Evolutionary conservation across 1,140 invertebrate species (phyloP), one percentile per base, ranked within the genome.

Genomic region (Rhyacophila brunnea): DNA sequence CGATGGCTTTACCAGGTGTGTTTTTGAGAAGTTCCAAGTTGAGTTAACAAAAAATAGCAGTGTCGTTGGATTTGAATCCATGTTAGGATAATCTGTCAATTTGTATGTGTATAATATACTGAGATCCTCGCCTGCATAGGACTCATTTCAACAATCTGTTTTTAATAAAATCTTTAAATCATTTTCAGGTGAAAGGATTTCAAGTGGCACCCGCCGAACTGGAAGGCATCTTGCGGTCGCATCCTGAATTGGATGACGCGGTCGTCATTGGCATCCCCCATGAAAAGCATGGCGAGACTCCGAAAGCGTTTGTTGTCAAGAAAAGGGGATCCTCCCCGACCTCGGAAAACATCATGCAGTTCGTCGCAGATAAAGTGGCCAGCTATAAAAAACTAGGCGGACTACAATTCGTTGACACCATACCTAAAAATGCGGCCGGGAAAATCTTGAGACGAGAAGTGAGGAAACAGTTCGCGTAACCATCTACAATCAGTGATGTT

Each of bases 131-230:
- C n/a, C n/a, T n/a, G n/a, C n/a, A n/a, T n/a, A n/a, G n/a, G n/a
- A n/a, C n/a, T n/a, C n/a, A n/a, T n/a, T n/a, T n/a, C n/a, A n/a
- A n/a, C n/a, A n/a, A n/a, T n/a, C n/a, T n/a, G n/a, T n/a, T n/a
- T n/a, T n/a, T n/a, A n/a, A n/a, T n/a, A n/a, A n/a, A n/a, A n/a
- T n/a, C n/a, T n/a, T n/a, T 28, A 28, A 28, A 28, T 28, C 23
- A 3, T 52, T 60, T 71, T 72, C 64, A 80, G 75, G 79, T 81
- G 3, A 85, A 85, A 76, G 83, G 83, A 0, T 84, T 80, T 68
- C 83, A 94, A 87, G 93, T 96, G 9, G 81, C 92, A 2, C 94
- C 94, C 9, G 90, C 93, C 0, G 92, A 95, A 73, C 68, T 96
- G 18, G 93, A 96, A 79, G 88, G 83, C 11, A 61, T 95, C 10